Conservation (phyloP, 2,888 invertebrate genomes). For the Blastobasis lacticolella region DNA sequence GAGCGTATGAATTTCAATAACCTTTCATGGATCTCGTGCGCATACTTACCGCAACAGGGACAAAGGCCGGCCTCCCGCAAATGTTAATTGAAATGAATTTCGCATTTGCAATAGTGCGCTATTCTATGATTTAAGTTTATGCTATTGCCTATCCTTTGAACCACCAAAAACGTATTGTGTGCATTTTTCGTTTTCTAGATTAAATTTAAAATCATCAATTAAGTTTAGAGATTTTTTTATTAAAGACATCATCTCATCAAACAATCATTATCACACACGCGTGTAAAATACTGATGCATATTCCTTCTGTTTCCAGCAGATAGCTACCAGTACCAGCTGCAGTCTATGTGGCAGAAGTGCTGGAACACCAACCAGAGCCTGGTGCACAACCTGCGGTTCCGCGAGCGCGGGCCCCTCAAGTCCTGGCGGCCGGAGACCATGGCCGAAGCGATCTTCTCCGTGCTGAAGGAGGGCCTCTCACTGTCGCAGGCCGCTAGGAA, state of each 20-base stretch:
- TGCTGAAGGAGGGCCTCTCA: conserved; percentile 91
- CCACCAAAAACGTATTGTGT: too few species aligned
- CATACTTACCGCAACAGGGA: background rate
- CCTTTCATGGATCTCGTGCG: background rate
- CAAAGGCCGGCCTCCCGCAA: too few species aligned
- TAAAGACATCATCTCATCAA: too few species aligned
- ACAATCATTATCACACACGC: too few species aligned
- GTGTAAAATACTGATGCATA: conserved; percentile 22
- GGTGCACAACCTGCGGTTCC: conserved; percentile 92
- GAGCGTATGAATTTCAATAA: background rate
- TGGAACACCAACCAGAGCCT: conserved; percentile 95
- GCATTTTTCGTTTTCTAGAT: too few species aligned
- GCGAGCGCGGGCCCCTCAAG: conserved; percentile 92
- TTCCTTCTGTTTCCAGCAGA: conserved; percentile 79
- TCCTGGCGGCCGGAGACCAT: conserved; percentile 96
- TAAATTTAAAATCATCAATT: too few species aligned
- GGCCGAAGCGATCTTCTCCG: conserved; percentile 95
- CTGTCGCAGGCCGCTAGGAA: conserved; percentile 93
- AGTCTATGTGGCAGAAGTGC: conserved; percentile 97
- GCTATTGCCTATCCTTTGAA: too few species aligned
- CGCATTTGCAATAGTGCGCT: too few species aligned
- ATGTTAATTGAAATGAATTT: too few species aligned
- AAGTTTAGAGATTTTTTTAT: too few species aligned
- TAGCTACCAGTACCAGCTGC: conserved; percentile 95
- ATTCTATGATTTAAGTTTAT: too few species aligned